Base-by-base conservation (phyloP, 2,113 vertebrate genomes). In the Eulemur macaco region DNA sequence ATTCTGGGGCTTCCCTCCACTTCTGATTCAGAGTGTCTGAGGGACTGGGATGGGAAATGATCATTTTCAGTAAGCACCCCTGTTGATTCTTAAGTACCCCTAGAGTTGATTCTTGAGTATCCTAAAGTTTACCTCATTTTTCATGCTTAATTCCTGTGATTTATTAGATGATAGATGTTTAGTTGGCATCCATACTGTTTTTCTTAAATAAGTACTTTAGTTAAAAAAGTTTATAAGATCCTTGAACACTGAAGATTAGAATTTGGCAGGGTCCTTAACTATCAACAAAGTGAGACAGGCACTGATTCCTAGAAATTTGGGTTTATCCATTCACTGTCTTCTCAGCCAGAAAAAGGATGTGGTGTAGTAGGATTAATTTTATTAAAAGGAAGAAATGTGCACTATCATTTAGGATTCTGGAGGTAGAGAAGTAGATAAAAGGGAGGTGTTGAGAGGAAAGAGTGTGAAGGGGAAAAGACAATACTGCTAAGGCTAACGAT, bases 91-190 rank as follows among this genome's bases (percentile, higher is more conserved):
- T 89, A 74, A 83, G 85, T 71, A 60, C 15, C 3, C 8, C 77
- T 83, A 80, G 31, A 94, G 50, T 96, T 74, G 87, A 95, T 96
- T 92, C 73, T 94, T 6, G 5, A 83, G 73, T 74, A 73, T 91
- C 78, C 77, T 93, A 39, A 93, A 73, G 47, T 94, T 45, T 76
- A 52, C 47, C 92, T 89, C 80, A 69, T 87, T 95, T 94, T 89
- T 96, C 64, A 12, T 76, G 25, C 29, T 95, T 95, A 84, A 81
- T 94, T 84, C 95, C 68, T 87, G 64, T 93, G 89, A 77, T 85
- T 91, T 83, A 71, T 85, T 60, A 91, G 88, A 88, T 93, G 93
- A 77, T 68, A 71, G 50, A 68, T 95, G 52, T 87, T 97, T 92
- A 56, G 8, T 69, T 88, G 54, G 66, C 47, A 82, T 3, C 47